Percentiles rank a stretch among this genome's conserved stretches.
Evolutionary conservation across 2,888 invertebrate species (phyloP).

Genomic region (Lithophane semibrunnea): DNA sequence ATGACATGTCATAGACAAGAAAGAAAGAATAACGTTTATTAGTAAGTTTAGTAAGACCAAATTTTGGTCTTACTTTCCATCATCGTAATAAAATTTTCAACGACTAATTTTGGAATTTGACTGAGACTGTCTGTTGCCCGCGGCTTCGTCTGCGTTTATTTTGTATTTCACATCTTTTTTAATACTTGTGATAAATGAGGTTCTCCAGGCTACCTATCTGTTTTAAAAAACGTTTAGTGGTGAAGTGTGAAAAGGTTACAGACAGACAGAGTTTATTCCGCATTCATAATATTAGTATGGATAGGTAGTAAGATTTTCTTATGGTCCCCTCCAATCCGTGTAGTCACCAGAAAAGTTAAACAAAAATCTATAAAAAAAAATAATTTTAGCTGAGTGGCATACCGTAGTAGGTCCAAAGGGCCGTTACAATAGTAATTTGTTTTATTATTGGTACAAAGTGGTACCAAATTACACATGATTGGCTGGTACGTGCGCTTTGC

Average conservation of each 20-base stretch:
- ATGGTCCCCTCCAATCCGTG: too few relatives aligned
- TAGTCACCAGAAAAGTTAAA: neutral
- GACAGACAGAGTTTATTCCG: neutral
- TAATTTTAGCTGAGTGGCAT: constrained; percentile 32
- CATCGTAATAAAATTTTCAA: neutral
- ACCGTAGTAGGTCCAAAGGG: constrained; percentile 49
- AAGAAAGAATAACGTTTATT: too few relatives aligned
- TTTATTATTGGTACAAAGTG: constrained; percentile 88
- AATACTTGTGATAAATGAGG: too few relatives aligned
- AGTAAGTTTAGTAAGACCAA: too few relatives aligned
- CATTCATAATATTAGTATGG: neutral
- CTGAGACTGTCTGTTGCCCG: neutral
- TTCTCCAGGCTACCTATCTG: neutral
- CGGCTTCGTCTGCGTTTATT: neutral
- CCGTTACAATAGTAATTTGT: constrained; percentile 80
- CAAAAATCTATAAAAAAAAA: constrained; percentile 3
- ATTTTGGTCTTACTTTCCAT: neutral
- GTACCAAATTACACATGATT: constrained; percentile 88
- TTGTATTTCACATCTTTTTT: neutral
- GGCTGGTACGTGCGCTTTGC: constrained; percentile 70
- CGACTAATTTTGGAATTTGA: neutral
- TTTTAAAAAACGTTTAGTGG: neutral
- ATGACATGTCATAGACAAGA: too few relatives aligned
- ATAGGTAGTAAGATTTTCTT: too few relatives aligned
- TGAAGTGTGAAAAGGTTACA: neutral